phyloP scores from a whole-genome alignment of 2,113 vertebrate genomes.

The Neodontobutis hainanensis region DNA sequence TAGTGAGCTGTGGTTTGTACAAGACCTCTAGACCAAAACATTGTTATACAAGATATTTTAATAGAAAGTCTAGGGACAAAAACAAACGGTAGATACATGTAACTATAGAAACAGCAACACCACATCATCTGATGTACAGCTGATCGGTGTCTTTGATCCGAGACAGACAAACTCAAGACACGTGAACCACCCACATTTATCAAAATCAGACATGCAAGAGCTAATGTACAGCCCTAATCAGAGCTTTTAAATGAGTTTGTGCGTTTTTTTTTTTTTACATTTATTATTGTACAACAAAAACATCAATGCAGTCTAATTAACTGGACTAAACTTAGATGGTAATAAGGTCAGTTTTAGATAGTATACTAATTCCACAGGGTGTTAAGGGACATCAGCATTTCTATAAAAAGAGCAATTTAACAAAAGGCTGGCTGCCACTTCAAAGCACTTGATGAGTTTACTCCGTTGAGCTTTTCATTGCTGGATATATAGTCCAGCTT shows the following conservation, averaged over 20 bases:
- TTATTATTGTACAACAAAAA: background rate
- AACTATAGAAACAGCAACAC: conserved; percentile 33
- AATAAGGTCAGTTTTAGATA: conserved; percentile 38
- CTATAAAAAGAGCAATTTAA: conserved; percentile 18
- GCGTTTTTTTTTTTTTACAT: background rate
- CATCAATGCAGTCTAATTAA: background rate
- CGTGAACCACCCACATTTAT: no score
- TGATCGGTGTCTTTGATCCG: conserved; percentile 25
- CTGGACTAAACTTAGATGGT: conserved; percentile 11
- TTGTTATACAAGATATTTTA: conserved; percentile 24
- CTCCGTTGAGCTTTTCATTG: conserved; percentile 15
- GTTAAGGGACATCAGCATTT: conserved; percentile 15
- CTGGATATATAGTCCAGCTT: conserved; percentile 32
- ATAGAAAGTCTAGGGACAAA: conserved; percentile 11
- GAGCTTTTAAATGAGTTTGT: background rate
- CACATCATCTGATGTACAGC: conserved; percentile 35
- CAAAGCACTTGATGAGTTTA: conserved; percentile 1
- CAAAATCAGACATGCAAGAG: background rate
- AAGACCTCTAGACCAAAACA: conserved; percentile 20
- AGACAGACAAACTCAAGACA: background rate
- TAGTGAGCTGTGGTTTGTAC: conserved; percentile 16
- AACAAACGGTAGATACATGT: conserved; percentile 24
- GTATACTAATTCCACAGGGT: conserved; percentile 36
- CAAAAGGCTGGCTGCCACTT: conserved; percentile 8
- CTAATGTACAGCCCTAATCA: background rate